phyloP scores from a whole-genome alignment of 2,888 invertebrate species.

The Meteorus colon region DNA sequence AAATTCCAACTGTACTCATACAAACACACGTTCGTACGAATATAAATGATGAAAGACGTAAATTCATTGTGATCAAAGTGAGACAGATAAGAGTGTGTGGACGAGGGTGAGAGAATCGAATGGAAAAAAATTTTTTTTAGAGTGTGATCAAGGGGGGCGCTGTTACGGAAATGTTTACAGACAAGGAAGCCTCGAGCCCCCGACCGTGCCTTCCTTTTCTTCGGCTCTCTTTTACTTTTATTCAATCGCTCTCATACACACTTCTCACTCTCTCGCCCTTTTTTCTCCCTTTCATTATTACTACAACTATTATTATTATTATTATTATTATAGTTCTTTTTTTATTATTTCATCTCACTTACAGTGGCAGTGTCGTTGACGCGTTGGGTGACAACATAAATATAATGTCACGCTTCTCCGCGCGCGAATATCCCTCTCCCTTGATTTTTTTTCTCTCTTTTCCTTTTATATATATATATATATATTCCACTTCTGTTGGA shows the following conservation, averaged over 20 bases:
- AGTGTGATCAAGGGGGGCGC: conserved; percentile 25
- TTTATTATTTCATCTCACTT: conserved; percentile 41
- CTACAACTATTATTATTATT: not conserved
- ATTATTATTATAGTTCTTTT: conserved; percentile 29
- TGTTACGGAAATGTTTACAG: conserved; percentile 62
- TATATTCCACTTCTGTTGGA: not conserved
- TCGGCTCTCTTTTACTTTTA: not conserved
- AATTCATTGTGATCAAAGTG: conserved; percentile 41
- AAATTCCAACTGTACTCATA: conserved; percentile 13
- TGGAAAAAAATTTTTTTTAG: not conserved
- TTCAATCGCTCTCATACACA: not conserved
- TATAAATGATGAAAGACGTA: conserved; percentile 13
- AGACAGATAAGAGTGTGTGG: conserved; percentile 3
- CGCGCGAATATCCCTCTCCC: conserved; percentile 61
- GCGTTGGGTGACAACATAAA: conserved; percentile 71
- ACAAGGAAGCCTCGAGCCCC: conserved; percentile 63
- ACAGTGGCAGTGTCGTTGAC: conserved; percentile 61
- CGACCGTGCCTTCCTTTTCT: conserved; percentile 48
- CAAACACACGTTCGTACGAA: not conserved
- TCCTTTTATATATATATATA: not conserved
- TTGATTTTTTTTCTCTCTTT: not conserved
- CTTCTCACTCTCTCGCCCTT: not conserved
- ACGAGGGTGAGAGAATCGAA: conserved; percentile 18
- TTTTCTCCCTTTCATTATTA: conserved; percentile 1
- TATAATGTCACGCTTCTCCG: conserved; percentile 72